Conservation (phyloP, 2,113 vertebrate genomes). For the Glaucidium brasilianum region DNA sequence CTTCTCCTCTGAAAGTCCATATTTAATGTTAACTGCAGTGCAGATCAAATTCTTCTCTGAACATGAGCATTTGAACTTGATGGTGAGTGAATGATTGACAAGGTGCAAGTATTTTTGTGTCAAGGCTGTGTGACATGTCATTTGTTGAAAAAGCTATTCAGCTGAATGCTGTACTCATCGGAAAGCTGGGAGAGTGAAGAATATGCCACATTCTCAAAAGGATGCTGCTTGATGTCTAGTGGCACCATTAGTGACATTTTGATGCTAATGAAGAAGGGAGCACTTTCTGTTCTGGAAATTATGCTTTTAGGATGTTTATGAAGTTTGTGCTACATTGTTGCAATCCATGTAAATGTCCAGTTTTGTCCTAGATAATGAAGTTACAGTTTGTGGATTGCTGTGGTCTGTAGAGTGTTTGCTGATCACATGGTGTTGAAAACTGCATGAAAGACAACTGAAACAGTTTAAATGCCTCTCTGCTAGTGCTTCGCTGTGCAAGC, state of each 20-base stretch:
- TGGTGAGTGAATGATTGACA: constrained; percentile 59
- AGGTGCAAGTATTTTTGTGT: constrained; percentile 58
- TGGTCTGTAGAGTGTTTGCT: neutral
- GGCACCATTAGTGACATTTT: constrained; percentile 52
- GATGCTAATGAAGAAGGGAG: constrained; percentile 54
- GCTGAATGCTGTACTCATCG: constrained; percentile 15
- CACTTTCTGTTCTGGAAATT: constrained; percentile 38
- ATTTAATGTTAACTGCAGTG: constrained; percentile 36
- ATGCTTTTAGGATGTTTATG: neutral
- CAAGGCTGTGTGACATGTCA: constrained; percentile 59
- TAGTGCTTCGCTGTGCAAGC: neutral
- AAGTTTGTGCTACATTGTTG: neutral
- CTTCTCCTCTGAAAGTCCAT: neutral
- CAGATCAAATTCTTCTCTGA: constrained; percentile 38
- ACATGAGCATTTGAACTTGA: constrained; percentile 44
- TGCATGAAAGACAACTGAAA: neutral
- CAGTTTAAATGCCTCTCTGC: neutral
- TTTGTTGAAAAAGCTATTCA: constrained; percentile 59
- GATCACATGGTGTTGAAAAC: neutral
- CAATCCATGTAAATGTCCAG: neutral
- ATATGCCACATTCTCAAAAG: constrained; percentile 25
- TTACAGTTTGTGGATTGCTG: neutral
- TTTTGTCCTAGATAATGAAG: neutral
- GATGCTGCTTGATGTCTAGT: constrained; percentile 27
- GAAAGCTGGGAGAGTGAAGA: constrained; percentile 20